Conservation (phyloP, 2,113 vertebrate species). For the Aldabrachelys gigantea region DNA sequence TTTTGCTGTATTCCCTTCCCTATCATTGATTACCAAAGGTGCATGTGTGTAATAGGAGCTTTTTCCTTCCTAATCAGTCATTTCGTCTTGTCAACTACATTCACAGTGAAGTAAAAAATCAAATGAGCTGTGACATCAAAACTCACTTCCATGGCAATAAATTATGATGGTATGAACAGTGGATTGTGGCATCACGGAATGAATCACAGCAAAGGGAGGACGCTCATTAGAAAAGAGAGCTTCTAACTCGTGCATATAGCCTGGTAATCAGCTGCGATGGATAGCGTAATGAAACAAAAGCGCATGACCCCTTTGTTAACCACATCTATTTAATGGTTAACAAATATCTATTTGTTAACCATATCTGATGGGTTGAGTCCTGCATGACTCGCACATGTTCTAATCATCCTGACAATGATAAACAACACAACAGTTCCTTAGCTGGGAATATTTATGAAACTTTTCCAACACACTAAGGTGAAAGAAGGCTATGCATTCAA, state of each 20-base stretch:
- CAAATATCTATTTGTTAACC: neutral
- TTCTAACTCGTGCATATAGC: neutral
- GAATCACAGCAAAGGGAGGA: neutral
- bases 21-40: neutral
- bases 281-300: neutral
- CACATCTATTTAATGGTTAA: neutral
- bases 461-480: neutral
- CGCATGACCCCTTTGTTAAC: neutral
- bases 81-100: neutral
- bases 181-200: slow-evolving; percentile 10
- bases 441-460: neutral
- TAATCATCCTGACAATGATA: accelerated
- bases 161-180: neutral
- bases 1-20: neutral
- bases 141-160: neutral
- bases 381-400: neutral
- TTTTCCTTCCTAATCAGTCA: neutral
- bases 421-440: neutral
- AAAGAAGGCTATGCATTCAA: neutral
- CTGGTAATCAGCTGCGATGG: slow-evolving; percentile 1
- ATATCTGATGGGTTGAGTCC: neutral
- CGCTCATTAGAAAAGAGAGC: neutral
- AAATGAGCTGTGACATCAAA: slow-evolving; percentile 17
- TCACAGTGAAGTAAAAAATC: neutral
- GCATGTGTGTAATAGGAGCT: neutral